phyloP scores from a whole-genome alignment of 2,888 invertebrate genomes.

The Drosophila antonietae region DNA sequence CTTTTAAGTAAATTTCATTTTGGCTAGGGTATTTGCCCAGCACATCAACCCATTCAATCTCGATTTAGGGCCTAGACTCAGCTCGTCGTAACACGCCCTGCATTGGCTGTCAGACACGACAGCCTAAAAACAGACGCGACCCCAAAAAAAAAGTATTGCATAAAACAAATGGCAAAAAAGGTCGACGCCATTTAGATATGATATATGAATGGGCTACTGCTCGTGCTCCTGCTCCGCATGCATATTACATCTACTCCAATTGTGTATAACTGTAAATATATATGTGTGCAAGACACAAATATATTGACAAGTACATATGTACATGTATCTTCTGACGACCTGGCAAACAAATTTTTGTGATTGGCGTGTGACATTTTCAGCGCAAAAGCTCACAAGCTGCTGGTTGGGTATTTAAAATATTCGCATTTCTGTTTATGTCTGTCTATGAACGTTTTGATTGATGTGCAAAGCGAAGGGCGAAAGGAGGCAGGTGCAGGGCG shows the following conservation, averaged over 20 bases:
- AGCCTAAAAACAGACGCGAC: constrained; percentile 34
- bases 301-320: constrained; percentile 1
- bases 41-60: background rate
- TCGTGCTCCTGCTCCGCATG: constrained; percentile 9
- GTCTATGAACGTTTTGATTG: constrained; percentile 52
- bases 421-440: constrained; percentile 54
- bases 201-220: constrained; percentile 30
- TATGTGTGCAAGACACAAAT: background rate
- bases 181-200: constrained; percentile 27
- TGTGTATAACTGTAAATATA: constrained; percentile 6
- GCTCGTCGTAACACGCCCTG: background rate
- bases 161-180: constrained; percentile 38
- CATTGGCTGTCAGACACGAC: constrained; percentile 30
- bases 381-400: constrained; percentile 31
- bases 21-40: background rate
- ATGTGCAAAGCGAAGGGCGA: constrained; percentile 45
- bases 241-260: constrained; percentile 13
- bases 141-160: constrained; percentile 46
- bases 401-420: constrained; percentile 58
- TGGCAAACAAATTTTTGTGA: constrained; percentile 63
- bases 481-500: too few relatives aligned
- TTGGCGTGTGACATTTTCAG: constrained; percentile 76
- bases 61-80: background rate
- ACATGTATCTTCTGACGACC: constrained; percentile 30
- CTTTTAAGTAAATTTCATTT: background rate